These are phyloP conservation scores for Siniperca undulata DNA, from an alignment of 2,797 vertebrate species.

Conservation along the genomic window DNA sequence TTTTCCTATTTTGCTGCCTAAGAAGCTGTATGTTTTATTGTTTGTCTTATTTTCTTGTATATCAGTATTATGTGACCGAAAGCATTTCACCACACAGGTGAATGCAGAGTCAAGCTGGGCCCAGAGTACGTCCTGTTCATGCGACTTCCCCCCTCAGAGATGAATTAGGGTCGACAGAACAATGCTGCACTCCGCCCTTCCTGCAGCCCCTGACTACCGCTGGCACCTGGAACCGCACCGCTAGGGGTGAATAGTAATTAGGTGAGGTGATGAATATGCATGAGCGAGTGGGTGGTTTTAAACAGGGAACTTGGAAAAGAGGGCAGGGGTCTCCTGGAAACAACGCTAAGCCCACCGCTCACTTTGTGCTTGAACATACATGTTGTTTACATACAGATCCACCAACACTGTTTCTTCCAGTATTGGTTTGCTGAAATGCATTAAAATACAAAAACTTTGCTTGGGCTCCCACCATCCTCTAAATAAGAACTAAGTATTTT, in stretches of 20 bases:
- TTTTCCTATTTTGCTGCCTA: not conserved
- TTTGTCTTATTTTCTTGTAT: no score
- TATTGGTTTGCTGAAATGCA: not conserved
- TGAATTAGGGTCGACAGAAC: constrained; percentile 27
- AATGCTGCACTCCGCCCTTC: constrained; percentile 38
- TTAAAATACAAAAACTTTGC: not conserved
- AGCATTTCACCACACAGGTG: constrained; percentile 21
- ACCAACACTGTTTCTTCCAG: not conserved
- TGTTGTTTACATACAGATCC: constrained; percentile 35
- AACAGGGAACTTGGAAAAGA: constrained; percentile 43
- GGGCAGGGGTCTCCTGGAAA: constrained; percentile 57
- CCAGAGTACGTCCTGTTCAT: not conserved
- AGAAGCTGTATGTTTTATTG: not conserved
- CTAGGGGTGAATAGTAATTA: constrained; percentile 62
- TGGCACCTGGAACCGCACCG: constrained; percentile 53
- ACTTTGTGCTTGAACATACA: constrained; percentile 22
- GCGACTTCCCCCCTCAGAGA: not conserved
- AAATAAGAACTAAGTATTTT: not conserved
- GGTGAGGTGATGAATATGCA: constrained; percentile 69
- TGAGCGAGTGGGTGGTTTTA: constrained; percentile 67
- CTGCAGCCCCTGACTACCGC: constrained; percentile 17
- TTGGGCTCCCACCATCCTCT: not conserved
- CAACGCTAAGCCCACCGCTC: constrained; percentile 13
- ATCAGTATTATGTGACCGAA: not conserved
- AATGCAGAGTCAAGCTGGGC: constrained; percentile 23